Evolutionary conservation across 1,140 invertebrate species (phyloP), one percentile per base, ranked within the genome.

Genomic region (Globodera ellingtonae): DNA sequence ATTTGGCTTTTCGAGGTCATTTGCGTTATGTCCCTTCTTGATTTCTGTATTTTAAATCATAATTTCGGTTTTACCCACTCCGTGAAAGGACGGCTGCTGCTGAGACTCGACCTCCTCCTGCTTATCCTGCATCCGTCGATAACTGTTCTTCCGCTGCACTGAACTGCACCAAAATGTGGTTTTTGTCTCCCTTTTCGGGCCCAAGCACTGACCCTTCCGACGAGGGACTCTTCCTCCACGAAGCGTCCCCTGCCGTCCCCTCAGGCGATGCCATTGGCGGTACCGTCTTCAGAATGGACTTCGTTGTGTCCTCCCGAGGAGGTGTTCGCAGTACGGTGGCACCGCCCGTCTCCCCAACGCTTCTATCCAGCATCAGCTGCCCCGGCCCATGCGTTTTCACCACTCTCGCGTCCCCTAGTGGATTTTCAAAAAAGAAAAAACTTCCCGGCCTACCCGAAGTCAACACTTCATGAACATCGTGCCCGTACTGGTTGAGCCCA

Each of bases 101-200:
- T 50, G 62, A 13, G 24, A 62, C 4, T 69, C n/a, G 6, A 21
- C 46, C 48, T 67, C 35, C 56, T 89, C 80, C 21, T 89, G 87
- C 59, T 71, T 78, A 48, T 82, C 81, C 62, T 88, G 86, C 88
- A 88, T 88, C 44, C 81, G 70, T 79, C 80, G 75, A 62, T 88
- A 88, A 59, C 86, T 88, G 66, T 89, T 88, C 82, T 88, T 88
- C 21, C 86, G 79, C n/a, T 72, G 78, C n/a, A 88, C 62, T 0
- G 88, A 88, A 56, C 86, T 88, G 70, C 78, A 89, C 82, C 24
- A 69, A 10, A 13, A 79, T 3, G 18, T 35, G 35, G 35, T 59
- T 35, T 18, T 74, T 74, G 7, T 24, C 44, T 4, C 24, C 24
- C 13, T 50, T 59, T 59, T n/a, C 4, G 6, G 35, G 13, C 52